Percentiles rank a stretch among this genome's conserved stretches.
Conservation (phyloP, 2,888 invertebrate species). For the Ctena decussata region DNA sequence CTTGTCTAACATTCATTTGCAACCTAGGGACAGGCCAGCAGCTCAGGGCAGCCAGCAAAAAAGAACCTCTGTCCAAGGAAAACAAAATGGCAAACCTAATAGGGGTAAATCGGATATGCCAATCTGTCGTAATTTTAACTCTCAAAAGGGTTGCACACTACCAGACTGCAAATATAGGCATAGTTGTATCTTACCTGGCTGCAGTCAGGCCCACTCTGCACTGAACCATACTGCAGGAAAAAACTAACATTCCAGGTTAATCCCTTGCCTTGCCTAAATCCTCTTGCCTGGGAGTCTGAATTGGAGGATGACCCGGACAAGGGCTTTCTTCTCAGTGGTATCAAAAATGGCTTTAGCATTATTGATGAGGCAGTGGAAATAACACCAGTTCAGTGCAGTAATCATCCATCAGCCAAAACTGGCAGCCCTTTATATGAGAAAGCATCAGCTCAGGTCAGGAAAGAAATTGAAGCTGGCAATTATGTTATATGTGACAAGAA, state of each 20-base stretch:
- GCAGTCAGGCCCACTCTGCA: not conserved
- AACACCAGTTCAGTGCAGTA: not conserved
- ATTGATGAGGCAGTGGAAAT: slow-evolving; percentile 1
- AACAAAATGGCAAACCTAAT: not conserved
- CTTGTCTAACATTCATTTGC: not conserved
- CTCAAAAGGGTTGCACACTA: not conserved
- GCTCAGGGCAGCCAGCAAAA: not conserved
- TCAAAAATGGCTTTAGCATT: no score
- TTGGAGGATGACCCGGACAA: slow-evolving; percentile 13
- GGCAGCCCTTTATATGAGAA: slow-evolving; percentile 15
- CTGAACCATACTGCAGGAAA: not conserved
- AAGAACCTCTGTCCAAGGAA: not conserved
- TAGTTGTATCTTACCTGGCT: not conserved
- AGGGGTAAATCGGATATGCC: not conserved
- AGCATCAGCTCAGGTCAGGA: slow-evolving; percentile 18
- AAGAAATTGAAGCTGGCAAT: slow-evolving; percentile 32
- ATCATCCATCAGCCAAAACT: slow-evolving; percentile 3
- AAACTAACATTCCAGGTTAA: slow-evolving; percentile 1
- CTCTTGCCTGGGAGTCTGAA: slow-evolving; percentile 14
- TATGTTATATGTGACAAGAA: not conserved
- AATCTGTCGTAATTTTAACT: not conserved
- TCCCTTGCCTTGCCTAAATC: not conserved
- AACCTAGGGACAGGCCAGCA: not conserved
- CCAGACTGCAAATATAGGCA: not conserved
- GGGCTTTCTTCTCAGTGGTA: slow-evolving; percentile 19